Conservation (phyloP, 1,140 invertebrate species). For the Leptestheria dahalacensis region DNA sequence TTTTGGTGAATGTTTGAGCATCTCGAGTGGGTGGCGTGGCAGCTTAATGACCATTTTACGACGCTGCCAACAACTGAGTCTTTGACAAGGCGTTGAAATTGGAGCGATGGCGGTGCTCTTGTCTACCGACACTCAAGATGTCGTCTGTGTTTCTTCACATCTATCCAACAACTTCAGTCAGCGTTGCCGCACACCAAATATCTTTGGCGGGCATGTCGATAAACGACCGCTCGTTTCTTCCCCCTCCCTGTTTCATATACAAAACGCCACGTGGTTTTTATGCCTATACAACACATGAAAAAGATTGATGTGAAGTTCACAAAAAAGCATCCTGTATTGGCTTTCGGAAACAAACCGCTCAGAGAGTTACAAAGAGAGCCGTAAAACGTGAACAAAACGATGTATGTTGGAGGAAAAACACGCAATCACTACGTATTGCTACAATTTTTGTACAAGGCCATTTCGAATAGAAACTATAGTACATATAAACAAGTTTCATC, state of each 20-base stretch:
- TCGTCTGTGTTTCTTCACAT: neutral
- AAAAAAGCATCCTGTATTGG: too few species aligned
- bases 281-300: too few species aligned
- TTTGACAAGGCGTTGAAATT: neutral
- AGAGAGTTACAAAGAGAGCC: too few species aligned
- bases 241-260: too few species aligned
- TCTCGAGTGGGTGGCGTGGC: neutral
- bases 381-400: too few species aligned
- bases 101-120: neutral
- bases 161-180: neutral
- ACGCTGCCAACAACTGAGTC: neutral
- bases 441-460: neutral
- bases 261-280: too few species aligned
- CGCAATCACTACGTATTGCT: neutral
- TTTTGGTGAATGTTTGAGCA: neutral
- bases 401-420: neutral
- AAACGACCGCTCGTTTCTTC: too few species aligned
- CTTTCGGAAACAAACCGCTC: too few species aligned
- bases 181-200: neutral
- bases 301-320: too few species aligned
- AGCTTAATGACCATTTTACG: slow-evolving; percentile 12
- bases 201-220: neutral
- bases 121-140: neutral
- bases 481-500: neutral
- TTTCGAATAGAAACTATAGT: neutral